A percentile compares a stretch with the other conserved stretches of the same genome.
Evolutionary conservation across 2,797 vertebrate species (phyloP).

Genomic region (Oreochromis grahami): DNA sequence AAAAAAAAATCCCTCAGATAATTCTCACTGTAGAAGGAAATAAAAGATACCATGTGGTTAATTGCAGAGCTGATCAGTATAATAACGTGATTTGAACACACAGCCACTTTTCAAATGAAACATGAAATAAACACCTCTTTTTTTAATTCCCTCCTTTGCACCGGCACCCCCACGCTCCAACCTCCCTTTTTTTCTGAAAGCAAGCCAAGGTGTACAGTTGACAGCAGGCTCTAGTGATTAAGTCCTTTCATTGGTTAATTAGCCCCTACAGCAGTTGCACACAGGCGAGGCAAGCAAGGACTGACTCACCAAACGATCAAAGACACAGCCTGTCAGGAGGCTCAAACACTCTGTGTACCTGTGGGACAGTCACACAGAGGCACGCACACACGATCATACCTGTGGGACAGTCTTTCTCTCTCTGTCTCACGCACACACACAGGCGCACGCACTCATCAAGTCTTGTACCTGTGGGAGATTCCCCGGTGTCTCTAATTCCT

Average conservation of each 20-base stretch:
- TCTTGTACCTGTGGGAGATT: slow-evolving; percentile 60
- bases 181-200: slow-evolving; percentile 60
- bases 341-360: slow-evolving; percentile 66
- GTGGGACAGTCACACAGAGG: slow-evolving; percentile 63
- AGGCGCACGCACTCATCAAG: slow-evolving; percentile 14
- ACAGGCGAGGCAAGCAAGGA: slow-evolving; percentile 76
- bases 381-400: slow-evolving; percentile 40
- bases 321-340: slow-evolving; percentile 71
- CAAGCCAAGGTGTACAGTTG: slow-evolving; percentile 62
- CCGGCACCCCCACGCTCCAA: background rate
- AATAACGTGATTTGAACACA: background rate
- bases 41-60: background rate
- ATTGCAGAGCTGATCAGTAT: background rate
- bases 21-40: background rate
- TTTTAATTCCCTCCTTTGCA: slow-evolving; percentile 12
- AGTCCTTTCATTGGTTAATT: slow-evolving; percentile 80
- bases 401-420: slow-evolving; percentile 46
- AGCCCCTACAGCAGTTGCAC: slow-evolving; percentile 78
- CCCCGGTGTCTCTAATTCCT: slow-evolving; percentile 40
- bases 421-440: slow-evolving; percentile 24
- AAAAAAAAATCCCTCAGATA: background rate
- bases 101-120: background rate
- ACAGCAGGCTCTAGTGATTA: slow-evolving; percentile 74
- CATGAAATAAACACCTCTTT: slow-evolving; percentile 36
- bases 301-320: slow-evolving; percentile 69